phyloP scores from a whole-genome alignment of 1,140 invertebrate species.

The Drosophila hydei region DNA sequence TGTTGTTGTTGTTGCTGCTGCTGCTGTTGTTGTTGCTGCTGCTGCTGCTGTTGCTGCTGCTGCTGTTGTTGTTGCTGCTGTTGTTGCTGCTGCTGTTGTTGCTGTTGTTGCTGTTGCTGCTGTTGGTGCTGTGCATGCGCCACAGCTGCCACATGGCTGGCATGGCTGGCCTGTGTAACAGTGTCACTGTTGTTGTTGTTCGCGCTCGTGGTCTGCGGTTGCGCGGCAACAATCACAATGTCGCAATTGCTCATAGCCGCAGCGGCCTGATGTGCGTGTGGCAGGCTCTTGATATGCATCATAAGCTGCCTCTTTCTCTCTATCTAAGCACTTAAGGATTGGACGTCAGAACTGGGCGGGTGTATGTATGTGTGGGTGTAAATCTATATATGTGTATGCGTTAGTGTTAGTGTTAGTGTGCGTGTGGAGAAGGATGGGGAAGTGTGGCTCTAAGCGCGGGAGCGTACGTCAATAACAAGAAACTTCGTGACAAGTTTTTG shows the following conservation, averaged over 20 bases:
- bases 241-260: constrained; percentile 82
- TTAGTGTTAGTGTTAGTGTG: constrained; percentile 18
- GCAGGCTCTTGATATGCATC: constrained; percentile 83
- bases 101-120: constrained; percentile 61
- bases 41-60: constrained; percentile 64
- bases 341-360: constrained; percentile 39
- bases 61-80: constrained; percentile 62
- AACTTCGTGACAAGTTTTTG: constrained; percentile 51
- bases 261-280: constrained; percentile 79
- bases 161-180: constrained; percentile 69
- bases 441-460: constrained; percentile 22
- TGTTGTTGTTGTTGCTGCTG: constrained; percentile 63
- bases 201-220: constrained; percentile 72
- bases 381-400: neutral
- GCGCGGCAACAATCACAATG: constrained; percentile 80
- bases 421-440: neutral
- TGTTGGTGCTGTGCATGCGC: constrained; percentile 57
- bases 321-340: constrained; percentile 21
- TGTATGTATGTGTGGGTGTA: constrained; percentile 1
- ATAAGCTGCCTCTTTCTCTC: constrained; percentile 46
- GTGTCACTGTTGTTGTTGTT: constrained; percentile 80
- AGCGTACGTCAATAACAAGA: constrained; percentile 43
- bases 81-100: constrained; percentile 68
- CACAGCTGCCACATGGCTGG: constrained; percentile 58
- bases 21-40: constrained; percentile 61